Evolutionary conservation across 2,888 invertebrate species (phyloP).

Genomic region (Apoda limacodes): DNA sequence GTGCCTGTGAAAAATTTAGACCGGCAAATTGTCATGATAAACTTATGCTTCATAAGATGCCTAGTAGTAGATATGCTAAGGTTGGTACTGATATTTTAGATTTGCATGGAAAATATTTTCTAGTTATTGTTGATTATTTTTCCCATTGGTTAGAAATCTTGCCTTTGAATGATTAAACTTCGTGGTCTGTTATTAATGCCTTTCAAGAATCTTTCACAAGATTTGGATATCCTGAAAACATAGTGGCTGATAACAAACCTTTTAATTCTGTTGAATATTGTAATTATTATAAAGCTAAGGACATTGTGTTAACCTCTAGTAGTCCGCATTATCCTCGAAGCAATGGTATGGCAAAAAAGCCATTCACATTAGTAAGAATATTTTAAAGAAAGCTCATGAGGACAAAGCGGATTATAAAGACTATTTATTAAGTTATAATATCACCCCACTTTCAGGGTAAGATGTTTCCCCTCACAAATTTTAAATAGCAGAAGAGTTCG

Average conservation of each 20-base stretch:
- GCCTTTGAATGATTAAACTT: conserved; percentile 3
- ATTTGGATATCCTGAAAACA: too few species aligned
- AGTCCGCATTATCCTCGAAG: conserved; percentile 1
- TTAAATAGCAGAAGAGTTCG: background rate
- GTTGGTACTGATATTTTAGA: conserved; percentile 4
- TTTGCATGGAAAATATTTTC: too few species aligned
- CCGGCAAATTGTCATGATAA: conserved; percentile 5
- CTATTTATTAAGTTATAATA: too few species aligned
- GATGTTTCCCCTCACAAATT: conserved; percentile 1
- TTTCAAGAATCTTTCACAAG: conserved; percentile 3
- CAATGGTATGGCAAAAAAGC: conserved; percentile 1
- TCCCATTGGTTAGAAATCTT: too few species aligned
- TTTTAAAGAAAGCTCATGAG: too few species aligned
- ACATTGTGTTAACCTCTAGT: conserved; percentile 1
- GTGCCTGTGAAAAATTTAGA: conserved; percentile 12
- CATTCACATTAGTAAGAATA: too few species aligned
- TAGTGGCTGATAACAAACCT: too few species aligned
- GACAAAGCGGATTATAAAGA: too few species aligned
- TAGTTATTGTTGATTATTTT: too few species aligned
- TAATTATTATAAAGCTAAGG: conserved; percentile 4
- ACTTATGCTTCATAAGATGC: conserved; percentile 1
- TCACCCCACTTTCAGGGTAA: too few species aligned
- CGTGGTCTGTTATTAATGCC: conserved; percentile 4
- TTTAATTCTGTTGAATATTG: too few species aligned
- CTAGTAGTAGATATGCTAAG: conserved; percentile 3